Conservation (phyloP, 2,888 invertebrate genomes). For the Drosophila affinis region DNA sequence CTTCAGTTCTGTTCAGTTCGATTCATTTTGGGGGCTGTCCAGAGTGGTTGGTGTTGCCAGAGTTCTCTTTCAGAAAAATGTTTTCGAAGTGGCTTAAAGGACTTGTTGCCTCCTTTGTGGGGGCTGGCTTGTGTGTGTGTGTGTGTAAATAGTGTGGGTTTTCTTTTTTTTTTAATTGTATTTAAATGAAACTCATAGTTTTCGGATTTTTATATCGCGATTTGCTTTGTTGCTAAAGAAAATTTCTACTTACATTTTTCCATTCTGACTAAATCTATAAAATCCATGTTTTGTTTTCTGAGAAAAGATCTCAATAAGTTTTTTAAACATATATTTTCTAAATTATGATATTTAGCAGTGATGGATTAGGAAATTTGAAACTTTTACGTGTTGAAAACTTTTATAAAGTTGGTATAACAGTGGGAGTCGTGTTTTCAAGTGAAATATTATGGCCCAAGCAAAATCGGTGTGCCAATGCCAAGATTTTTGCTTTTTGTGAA, state of each 20-base stretch:
- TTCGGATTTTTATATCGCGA: not conserved
- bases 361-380: not conserved
- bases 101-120: not conserved
- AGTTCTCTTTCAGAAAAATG: conserved; percentile 17
- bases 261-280: not conserved
- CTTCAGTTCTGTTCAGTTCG: conserved; percentile 70
- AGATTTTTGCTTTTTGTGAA: not conserved
- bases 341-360: not conserved
- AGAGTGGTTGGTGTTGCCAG: conserved; percentile 32
- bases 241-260: not conserved
- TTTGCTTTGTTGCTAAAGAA: not conserved
- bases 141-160: not conserved
- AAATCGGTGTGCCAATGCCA: not conserved
- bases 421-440: not conserved
- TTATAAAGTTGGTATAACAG: conserved; percentile 5
- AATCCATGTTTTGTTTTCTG: not conserved
- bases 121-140: not conserved
- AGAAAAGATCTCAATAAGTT: too few species aligned
- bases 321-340: not conserved
- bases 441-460: not conserved
- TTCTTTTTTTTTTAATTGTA: not conserved
- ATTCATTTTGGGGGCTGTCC: conserved; percentile 6
- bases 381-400: conserved; percentile 10
- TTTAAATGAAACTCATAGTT: not conserved
- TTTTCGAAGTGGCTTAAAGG: not conserved